These are phyloP conservation scores for Pomacea canaliculata DNA, from an alignment of 2,888 invertebrate species.

Conservation along the genomic window DNA sequence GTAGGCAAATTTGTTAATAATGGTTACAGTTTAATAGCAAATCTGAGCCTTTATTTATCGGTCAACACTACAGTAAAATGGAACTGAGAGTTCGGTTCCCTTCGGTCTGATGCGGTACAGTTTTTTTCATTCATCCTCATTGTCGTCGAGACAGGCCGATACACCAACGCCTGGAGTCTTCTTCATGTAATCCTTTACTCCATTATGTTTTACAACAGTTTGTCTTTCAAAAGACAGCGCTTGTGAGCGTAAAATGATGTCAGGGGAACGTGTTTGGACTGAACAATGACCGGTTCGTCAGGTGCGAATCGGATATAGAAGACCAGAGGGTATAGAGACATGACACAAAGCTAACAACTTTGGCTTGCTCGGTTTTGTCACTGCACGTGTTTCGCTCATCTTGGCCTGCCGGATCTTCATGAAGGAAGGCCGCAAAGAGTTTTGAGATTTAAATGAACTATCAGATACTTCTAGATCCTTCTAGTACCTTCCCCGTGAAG, in stretches of 20 bases:
- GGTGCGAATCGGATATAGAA: slow-evolving; percentile 1
- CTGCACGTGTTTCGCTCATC: neutral
- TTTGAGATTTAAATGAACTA: too few species aligned
- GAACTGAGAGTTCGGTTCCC: neutral
- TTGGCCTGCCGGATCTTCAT: neutral
- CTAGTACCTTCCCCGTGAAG: too few species aligned
- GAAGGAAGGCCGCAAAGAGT: too few species aligned
- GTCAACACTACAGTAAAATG: neutral
- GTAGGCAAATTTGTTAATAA: slow-evolving; percentile 1
- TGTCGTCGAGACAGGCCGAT: too few species aligned
- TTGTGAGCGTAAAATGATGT: neutral
- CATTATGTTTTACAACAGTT: neutral
- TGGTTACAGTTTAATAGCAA: neutral
- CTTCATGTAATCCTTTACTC: too few species aligned
- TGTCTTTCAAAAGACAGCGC: neutral
- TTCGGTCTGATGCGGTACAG: neutral
- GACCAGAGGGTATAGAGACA: neutral
- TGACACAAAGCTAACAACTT: neutral
- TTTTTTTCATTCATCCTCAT: too few species aligned
- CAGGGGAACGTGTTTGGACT: neutral
- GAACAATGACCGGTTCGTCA: neutral
- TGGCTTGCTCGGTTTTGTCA: neutral
- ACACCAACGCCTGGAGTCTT: too few species aligned
- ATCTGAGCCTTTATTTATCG: neutral
- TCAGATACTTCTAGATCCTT: too few species aligned